A percentile compares a stretch with the other conserved stretches of the same genome.
Conservation (phyloP, 2,888 invertebrate species). For the Gastrophysa polygoni region DNA sequence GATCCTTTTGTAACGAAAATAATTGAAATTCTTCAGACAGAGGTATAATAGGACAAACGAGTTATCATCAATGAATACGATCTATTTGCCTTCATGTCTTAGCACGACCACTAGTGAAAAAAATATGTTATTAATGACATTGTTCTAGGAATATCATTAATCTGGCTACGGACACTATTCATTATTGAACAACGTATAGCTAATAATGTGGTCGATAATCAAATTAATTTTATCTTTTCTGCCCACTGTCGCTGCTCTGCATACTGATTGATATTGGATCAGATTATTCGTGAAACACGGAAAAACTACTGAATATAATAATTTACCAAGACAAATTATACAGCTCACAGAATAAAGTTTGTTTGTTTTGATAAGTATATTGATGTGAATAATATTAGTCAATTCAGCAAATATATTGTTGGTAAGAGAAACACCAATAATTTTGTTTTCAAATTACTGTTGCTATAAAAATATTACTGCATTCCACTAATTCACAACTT, state of each 20-base stretch:
- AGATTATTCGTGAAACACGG: background rate
- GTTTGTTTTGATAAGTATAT: too few relatives aligned
- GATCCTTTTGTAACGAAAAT: background rate
- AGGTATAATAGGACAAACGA: conserved; percentile 1
- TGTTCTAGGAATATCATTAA: background rate
- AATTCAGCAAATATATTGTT: too few relatives aligned
- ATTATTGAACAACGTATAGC: background rate
- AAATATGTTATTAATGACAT: background rate
- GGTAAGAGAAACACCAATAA: too few relatives aligned
- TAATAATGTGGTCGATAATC: background rate
- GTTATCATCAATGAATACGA: conserved; percentile 2
- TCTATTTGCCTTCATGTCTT: background rate
- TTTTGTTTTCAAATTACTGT: too few relatives aligned
- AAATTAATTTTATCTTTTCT: background rate
- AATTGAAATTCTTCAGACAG: conserved; percentile 10
- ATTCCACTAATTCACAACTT: too few relatives aligned
- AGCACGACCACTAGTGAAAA: background rate
- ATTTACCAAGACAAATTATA: too few relatives aligned
- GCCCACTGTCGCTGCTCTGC: background rate
- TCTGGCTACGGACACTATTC: background rate
- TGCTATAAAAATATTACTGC: too few relatives aligned
- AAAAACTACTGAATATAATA: background rate
- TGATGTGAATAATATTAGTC: too few relatives aligned
- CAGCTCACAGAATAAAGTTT: too few relatives aligned
- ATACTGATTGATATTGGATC: background rate